Percentiles rank a stretch among this genome's conserved stretches.
phyloP scores from a whole-genome alignment of 2,113 vertebrate species.

The Trematocara unimaculatum region DNA sequence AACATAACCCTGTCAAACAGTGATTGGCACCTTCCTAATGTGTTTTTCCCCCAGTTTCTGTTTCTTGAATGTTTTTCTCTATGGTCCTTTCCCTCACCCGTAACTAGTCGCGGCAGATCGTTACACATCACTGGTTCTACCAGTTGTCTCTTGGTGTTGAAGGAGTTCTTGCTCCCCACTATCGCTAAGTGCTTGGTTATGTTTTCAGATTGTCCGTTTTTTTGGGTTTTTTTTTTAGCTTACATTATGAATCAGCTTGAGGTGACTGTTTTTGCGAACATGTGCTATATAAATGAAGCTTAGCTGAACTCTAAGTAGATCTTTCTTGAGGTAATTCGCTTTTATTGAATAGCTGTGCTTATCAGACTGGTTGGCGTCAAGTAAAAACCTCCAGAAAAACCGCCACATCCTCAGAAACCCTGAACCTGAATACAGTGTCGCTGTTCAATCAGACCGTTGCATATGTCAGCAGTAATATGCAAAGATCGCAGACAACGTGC shows the following conservation, averaged over 20 bases:
- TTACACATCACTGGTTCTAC: background rate
- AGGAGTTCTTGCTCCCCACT: background rate
- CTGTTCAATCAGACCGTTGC: background rate
- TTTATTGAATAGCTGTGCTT: background rate
- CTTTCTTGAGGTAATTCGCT: background rate
- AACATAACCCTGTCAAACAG: background rate
- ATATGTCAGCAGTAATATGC: background rate
- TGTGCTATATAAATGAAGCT: background rate
- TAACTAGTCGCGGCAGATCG: background rate
- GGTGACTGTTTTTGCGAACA: background rate
- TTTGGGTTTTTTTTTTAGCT: background rate
- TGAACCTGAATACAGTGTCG: background rate
- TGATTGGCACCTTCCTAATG: background rate
- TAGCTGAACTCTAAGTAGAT: background rate
- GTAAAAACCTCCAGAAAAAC: background rate
- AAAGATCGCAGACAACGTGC: rapidly evolving
- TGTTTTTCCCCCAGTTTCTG: rapidly evolving
- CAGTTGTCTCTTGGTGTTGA: background rate
- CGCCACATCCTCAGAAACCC: background rate
- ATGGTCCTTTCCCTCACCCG: background rate
- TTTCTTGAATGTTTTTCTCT: background rate
- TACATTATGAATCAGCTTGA: background rate
- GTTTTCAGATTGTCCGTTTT: background rate
- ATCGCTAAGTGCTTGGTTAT: background rate
- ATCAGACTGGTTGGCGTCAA: background rate